Base-by-base conservation (phyloP, 2,113 vertebrate genomes). In the Hemicordylus capensis region DNA sequence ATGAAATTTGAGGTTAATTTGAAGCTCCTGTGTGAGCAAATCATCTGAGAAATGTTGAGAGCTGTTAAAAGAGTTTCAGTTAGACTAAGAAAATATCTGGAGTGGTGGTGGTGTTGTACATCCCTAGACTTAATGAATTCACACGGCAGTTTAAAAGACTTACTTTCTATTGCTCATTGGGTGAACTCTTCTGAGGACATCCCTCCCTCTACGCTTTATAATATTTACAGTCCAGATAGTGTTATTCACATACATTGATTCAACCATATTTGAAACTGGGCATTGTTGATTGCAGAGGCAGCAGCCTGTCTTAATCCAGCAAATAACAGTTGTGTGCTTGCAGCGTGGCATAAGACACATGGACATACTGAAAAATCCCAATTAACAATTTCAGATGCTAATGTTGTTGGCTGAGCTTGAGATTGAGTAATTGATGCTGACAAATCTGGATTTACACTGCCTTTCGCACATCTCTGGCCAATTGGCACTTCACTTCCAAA, bases 351-450 rank as follows among this genome's bases (percentile, higher is more conserved):
- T 10, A 66, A n/a, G 67, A 39, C 74, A 77, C 67, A 78, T 4
- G 6, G 84, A 39, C 59, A 72, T 84, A 59, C 11, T 42, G 39
- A 42, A 46, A 46, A 31, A 82, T 72, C 39, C 80, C 39, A 72
- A 59, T 58, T 70, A 72, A 72, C 51, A 59, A 58, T 14, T 44
- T 59, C 39, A 72, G 44, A 72, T 82, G 67, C 80, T 82, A 58
- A 72, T 44, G 51, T 72, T 44, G 80, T 70, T 72, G 72, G 39
- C 67, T 58, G 67, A 72, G 28, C 37, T 44, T 15, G 28, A 72
- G 67, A 56, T 82, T 28, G 9, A 82, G 37, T 59, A 59, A 82
- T 82, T 72, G 28, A 72, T 82, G 22, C 67, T 72, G 80, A 82
- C 81, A 46, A 73, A 48, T 73, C 69, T 83, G 69, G 42, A 83